Base-by-base conservation (phyloP, 2,113 vertebrate genomes). In the Micronisus gabar region DNA sequence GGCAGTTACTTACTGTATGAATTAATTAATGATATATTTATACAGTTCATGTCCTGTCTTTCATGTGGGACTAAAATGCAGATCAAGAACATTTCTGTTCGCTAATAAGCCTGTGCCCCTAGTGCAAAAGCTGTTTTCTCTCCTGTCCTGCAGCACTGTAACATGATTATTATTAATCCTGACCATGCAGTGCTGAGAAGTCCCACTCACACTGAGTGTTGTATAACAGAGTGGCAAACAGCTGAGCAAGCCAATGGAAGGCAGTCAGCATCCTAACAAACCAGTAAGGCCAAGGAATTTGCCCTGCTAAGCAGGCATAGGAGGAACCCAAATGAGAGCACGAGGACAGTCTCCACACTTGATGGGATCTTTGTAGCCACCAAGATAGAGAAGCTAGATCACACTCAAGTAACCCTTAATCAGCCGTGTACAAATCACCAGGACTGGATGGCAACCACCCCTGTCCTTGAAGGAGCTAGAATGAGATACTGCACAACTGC, bases 81-180 rank as follows among this genome's bases (percentile, higher is more conserved):
- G 38, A 40, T 16, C 40, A 75, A 67, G 83, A 91, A 61, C 52
- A 62, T 43, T 87, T 75, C 76, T 86, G 52, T 56, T 85, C 1
- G 1, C 25, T 75, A 74, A 41, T 15, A 75, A 93, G 53, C 66
- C 65, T 8, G 9, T 76, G 83, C 21, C 52, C 52, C 67, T 34
- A 26, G 40, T 16, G 65, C 68, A 79, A 65, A 65, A 87, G 81
- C 89, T 95, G 83, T 58, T 91, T 81, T 61, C 70, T 67, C 68
- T 89, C 66, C 80, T 62, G 45, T 68, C 76, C 73, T 81, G 80
- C 61, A 88, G 61, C 61, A 78, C 2, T 2, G 75, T 22, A 91
- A 91, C 7, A 17, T 91, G 86, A 95, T 65, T 58, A 36, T 93
- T 86, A 96, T 72, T 92, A 96, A 88, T 81, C 84, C 40, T 81